Conservation (phyloP, 2,797 vertebrate genomes). For the Poeciliopsis turneri region DNA sequence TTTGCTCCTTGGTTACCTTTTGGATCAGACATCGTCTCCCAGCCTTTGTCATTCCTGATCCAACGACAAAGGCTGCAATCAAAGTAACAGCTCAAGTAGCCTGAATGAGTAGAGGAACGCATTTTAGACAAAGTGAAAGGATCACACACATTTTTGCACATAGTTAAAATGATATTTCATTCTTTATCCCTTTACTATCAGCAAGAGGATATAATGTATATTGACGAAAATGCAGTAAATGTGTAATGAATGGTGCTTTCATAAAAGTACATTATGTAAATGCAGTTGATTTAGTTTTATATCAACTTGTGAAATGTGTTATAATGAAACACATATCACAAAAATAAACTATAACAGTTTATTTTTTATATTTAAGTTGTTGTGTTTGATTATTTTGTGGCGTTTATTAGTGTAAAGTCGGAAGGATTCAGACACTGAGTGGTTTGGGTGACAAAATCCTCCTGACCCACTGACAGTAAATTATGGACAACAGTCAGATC, state of each 20-base stretch:
- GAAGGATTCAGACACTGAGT: conserved; percentile 6
- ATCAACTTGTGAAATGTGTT: no score
- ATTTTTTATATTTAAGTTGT: no score
- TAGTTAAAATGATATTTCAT: background rate
- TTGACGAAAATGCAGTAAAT: conserved; percentile 17
- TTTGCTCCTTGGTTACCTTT: conserved; percentile 79
- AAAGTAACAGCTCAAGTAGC: conserved; percentile 92
- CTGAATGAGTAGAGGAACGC: conserved; percentile 72
- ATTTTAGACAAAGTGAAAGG: conserved; percentile 25
- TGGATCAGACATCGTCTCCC: conserved; percentile 87
- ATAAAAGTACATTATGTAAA: no score
- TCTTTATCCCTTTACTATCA: conserved; percentile 5
- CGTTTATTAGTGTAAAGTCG: no score
- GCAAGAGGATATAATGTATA: conserved; percentile 9
- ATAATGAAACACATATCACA: no score
- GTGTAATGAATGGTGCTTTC: conserved; percentile 4
- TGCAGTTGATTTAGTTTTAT: no score
- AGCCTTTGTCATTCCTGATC: no score
- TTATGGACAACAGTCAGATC: background rate
- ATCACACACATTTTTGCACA: background rate
- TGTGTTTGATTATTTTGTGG: no score
- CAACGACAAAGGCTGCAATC: conserved; percentile 93
- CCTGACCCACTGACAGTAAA: background rate
- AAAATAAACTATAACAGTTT: no score
- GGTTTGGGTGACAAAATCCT: conserved; percentile 3